Conservation (phyloP, 53 echinoderm and acorn worm genomes). For the Echinarachnius parma region DNA sequence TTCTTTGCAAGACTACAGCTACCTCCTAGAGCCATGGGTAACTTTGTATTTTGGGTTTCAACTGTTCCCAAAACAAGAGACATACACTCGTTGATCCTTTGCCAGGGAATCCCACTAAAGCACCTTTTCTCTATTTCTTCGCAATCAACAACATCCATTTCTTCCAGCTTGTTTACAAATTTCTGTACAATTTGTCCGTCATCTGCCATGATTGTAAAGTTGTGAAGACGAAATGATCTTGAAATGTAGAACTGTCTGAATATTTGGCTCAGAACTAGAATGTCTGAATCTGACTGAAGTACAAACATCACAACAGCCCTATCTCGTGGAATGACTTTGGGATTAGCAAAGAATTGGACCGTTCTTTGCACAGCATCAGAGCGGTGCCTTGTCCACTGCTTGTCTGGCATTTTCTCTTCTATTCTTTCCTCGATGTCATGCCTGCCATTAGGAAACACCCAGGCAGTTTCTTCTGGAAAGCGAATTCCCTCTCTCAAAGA, state of each 20-base stretch:
- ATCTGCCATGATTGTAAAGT: conserved; percentile 46
- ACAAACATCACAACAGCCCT: conserved; percentile 60
- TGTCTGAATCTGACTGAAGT: conserved; percentile 45
- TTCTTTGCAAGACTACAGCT: conserved; percentile 27
- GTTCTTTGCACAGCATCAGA: conserved; percentile 37
- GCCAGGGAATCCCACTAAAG: conserved; percentile 36
- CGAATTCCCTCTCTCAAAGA: conserved; percentile 17
- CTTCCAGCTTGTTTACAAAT: background rate
- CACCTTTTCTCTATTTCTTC: conserved; percentile 39
- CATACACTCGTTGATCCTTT: conserved; percentile 46
- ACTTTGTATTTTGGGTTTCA: background rate
- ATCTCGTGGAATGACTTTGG: conserved; percentile 40
- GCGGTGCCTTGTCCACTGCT: conserved; percentile 32
- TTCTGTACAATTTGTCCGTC: background rate
- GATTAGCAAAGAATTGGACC: conserved; percentile 46
- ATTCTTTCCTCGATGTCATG: conserved; percentile 7
- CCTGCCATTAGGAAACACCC: conserved; percentile 66
- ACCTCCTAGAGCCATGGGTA: background rate
- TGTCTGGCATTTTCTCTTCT: conserved; percentile 26
- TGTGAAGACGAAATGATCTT: conserved; percentile 10
- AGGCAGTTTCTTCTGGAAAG: conserved; percentile 47
- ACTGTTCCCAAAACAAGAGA: conserved; percentile 27
- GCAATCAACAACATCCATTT: background rate
- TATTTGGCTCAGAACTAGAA: conserved; percentile 40
- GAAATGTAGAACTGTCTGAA: conserved; percentile 46